Evolutionary conservation across 2,888 invertebrate species (phyloP), one percentile per base, ranked within the genome.

Genomic region (Chydorus sphaericus): DNA sequence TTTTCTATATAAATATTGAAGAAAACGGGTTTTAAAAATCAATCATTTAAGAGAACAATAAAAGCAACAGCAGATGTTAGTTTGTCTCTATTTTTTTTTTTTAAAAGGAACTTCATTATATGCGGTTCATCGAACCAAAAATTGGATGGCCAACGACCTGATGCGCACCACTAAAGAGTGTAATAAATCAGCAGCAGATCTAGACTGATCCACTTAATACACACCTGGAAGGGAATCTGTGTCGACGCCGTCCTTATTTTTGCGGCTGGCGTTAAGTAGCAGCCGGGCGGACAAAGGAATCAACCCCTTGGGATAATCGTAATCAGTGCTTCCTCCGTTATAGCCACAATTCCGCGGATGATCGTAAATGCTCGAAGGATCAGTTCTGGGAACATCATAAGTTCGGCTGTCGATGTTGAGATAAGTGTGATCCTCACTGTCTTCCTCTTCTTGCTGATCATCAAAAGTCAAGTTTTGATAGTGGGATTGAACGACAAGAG

Each of bases 281-380:
- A 55, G 33, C 10, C 38, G 29, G 14, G 55, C 55, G n/a, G 55
- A 55, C 31, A 48, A 49, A 6, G 48, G 55, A 14, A 55, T 48
- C 28, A 55, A 33, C 8, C 33, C 31, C 31, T 55, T 55, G 18
- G 55, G 55, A 18, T 48, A 48, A 31, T 55, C 55, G 48, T 55
- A 55, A 37, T 55, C 52, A 33, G 23, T 52, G 28, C 49, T 49
- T 10, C 20, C 23, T 14, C 52, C 30, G 29, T 30, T 10, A 39
- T 6, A 39, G 7, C 6, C 39, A 39, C n/a, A 39, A 11, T 30
- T 36, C 18, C 33, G 52, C 23, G 52, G 52, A 20, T 52, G 33
- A 33, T 52, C 52, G 23, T 52, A 52, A 36, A 52, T 52, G 20
- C 23, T 23, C 16, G 52, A 23, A 16, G 33, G 33, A 11, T 31